A percentile compares a stretch with the other conserved stretches of the same genome.
Evolutionary conservation across 2,113 vertebrate species (phyloP).

Genomic region (Trachemys scripta): DNA sequence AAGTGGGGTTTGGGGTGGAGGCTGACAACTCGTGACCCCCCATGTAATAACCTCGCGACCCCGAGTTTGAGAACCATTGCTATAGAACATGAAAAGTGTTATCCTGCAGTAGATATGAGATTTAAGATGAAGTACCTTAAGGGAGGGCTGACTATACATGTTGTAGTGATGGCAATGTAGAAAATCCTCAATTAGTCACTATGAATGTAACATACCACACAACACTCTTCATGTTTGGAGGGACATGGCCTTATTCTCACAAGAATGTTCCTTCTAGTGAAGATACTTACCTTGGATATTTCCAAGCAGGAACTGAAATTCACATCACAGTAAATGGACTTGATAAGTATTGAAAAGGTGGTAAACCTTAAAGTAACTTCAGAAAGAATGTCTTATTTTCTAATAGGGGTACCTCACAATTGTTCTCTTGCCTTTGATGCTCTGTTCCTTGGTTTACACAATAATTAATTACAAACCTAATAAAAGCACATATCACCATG

Average conservation of each 20-base stretch:
- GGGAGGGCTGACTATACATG: background rate
- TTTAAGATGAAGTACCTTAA: background rate
- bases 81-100: background rate
- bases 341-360: conserved; percentile 42
- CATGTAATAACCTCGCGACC: too few relatives aligned
- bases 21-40: too few relatives aligned
- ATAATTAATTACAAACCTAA: background rate
- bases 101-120: background rate
- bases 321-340: conserved; percentile 29
- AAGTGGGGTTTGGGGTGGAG: too few relatives aligned
- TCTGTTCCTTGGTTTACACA: conserved; percentile 15
- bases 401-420: conserved; percentile 19
- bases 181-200: background rate
- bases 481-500: background rate
- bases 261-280: background rate
- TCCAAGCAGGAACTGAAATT: conserved; percentile 23
- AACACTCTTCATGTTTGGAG: background rate
- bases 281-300: background rate
- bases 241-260: background rate
- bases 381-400: conserved; percentile 22
- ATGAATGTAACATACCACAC: background rate
- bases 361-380: background rate
- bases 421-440: background rate
- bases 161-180: background rate
- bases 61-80: background rate